Base-by-base conservation (phyloP, 1,140 invertebrate species). In the Lepidurus arcticus region DNA sequence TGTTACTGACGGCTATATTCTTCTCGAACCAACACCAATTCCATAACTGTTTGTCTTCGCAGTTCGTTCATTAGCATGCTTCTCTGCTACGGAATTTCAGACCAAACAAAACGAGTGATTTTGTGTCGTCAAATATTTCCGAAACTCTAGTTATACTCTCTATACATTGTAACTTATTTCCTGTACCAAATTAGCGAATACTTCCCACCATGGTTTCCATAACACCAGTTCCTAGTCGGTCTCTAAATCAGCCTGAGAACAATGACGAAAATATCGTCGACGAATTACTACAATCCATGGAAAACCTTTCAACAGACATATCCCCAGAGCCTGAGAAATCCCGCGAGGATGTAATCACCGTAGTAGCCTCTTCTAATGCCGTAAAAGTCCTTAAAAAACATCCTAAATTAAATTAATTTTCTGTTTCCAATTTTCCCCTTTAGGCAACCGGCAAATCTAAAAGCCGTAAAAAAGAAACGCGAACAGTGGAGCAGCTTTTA, bases 401-500 rank as follows among this genome's bases (percentile, higher is more conserved):
- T 7, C 16, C 16, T 65, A 65, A 65, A 65, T 65, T 47, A 16
- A 11, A 11, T 11, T 10, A 47, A 47, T 11, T 11, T 47, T 1
- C 6, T 11, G 45, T 47, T 34, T 34, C 4, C 34, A 47, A 47
- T 47, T 10, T 47, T 47, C 45, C 16, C 45, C 21, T 65, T 65
- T 21, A 65, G 53, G 53, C 53, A n/a, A n/a, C 53, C 53, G 85
- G 85, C 65, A 90, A 88, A 80, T 78, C 44, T 45, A 76, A 77
- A 44, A 44, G 73, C 34, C 44, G 76, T 1, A 80, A 77, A 53
- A 88, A 89, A 80, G 89, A 88, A 81, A 88, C 89, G 65, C 88
- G 88, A 82, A 86, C 86, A 79, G 82, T 89, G 6, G 91, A 92
- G 81, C 89, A 93, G 83, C 88, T 94, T 76, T 85, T 94, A 78